Conservation (phyloP, 1,140 invertebrate genomes). For the Trichonephila inaurata region DNA sequence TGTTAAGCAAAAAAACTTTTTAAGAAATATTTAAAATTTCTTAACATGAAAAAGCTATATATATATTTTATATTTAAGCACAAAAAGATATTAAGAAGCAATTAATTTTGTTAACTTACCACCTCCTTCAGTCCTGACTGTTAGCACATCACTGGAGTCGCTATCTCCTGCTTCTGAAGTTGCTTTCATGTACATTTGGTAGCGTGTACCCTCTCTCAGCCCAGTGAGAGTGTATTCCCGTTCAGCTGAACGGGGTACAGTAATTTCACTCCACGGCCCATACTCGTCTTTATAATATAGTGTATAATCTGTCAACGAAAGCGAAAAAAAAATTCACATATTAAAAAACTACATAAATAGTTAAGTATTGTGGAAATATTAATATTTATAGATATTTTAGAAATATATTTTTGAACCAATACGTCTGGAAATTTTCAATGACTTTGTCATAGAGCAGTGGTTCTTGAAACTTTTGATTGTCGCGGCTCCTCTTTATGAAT, state of each 20-base stretch:
- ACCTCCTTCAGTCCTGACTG: conserved; percentile 78
- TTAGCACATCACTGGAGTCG: conserved; percentile 77
- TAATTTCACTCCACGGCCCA: conserved; percentile 78
- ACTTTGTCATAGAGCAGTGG: too few relatives aligned
- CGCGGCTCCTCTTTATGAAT: too few relatives aligned
- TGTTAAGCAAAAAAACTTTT: too few relatives aligned
- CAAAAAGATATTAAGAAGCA: not conserved
- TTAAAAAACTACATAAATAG: too few relatives aligned
- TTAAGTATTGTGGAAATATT: too few relatives aligned
- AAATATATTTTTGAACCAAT: too few relatives aligned
- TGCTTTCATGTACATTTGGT: conserved; percentile 78
- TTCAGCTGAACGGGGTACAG: conserved; percentile 73
- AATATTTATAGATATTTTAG: too few relatives aligned
- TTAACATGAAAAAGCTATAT: too few relatives aligned
- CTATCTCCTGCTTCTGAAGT: conserved; percentile 76
- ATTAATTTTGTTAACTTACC: conserved; percentile 59
- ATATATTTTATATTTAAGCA: too few relatives aligned
- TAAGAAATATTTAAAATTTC: too few relatives aligned
- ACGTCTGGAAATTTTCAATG: too few relatives aligned
- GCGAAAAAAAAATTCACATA: not conserved
- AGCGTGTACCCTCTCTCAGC: conserved; percentile 77
- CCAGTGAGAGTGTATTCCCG: conserved; percentile 76
- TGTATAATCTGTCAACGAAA: conserved; percentile 76
- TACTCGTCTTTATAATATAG: conserved; percentile 78
- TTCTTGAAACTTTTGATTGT: too few relatives aligned